Evolutionary conservation across 2,113 vertebrate genomes (phyloP), one percentile per base, ranked within the genome.

Genomic region (Phoxinus phoxinus): DNA sequence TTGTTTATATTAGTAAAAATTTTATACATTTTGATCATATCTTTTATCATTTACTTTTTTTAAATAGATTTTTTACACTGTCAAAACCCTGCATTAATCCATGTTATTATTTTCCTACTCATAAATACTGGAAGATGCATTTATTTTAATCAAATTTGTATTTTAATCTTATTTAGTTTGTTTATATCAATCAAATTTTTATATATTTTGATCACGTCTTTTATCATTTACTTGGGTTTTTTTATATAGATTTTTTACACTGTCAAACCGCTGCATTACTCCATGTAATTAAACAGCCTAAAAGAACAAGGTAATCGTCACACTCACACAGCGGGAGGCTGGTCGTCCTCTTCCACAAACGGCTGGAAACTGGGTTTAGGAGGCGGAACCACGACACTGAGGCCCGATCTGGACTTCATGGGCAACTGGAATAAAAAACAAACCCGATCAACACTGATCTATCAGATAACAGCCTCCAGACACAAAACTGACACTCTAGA

Each of bases 291-390:
- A 48, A 0, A 51, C 48, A 51, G 48, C 13, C 13, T 51, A 51
- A 51, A 5, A 51, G 1, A 51, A 51, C 48, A 15, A 51, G n/a
- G n/a, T n/a, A n/a, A n/a, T n/a, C n/a, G n/a, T n/a, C 3, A 23
- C n/a, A 96, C 98, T 96, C 92, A 99, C 98, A 97, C 96, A 44
- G 93, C 92, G 77, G 96, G 96, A 23, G 95, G 96, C 77, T 96
- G 94, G 83, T 95, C 95, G 7, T 92, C 93, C 89, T 98, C 97
- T 15, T 99, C 98, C 81, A 98, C 97, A 81, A 97, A 99, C 0
- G 97, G 97, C 44, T 96, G 96, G 90, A 99, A 99, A 69, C 74
- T 94, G 41, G 97, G 96, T 88, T 93, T 94, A 1, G 89, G 88
- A 56, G 92, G 91, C 0, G 94, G 93, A 7, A 90, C 85, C 81